A percentile compares a stretch with the other conserved stretches of the same genome.
Conservation (phyloP, 2,888 invertebrate species). For the Latrodectus elegans region DNA sequence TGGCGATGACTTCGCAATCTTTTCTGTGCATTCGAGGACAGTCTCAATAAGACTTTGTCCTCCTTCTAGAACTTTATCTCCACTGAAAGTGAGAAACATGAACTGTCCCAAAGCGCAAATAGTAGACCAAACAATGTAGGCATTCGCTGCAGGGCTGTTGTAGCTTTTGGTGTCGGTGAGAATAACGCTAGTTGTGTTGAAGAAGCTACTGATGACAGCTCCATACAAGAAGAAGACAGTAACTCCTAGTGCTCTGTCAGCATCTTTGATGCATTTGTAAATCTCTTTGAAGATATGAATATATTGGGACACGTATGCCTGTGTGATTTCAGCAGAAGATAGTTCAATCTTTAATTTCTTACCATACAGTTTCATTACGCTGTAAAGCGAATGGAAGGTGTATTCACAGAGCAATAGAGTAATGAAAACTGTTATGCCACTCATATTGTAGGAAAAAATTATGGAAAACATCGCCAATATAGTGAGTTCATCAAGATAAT, state of each 20-base stretch:
- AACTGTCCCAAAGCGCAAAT: constrained; percentile 12
- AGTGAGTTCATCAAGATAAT: not conserved
- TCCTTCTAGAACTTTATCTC: constrained; percentile 5
- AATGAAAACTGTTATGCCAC: constrained; percentile 5
- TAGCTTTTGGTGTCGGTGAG: constrained; percentile 12
- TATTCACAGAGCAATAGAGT: constrained; percentile 30
- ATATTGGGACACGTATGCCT: not conserved
- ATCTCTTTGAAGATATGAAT: constrained; percentile 12
- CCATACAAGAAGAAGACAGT: constrained; percentile 17
- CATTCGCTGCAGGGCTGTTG: not conserved
- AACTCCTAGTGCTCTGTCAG: constrained; percentile 18
- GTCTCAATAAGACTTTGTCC: constrained; percentile 9
- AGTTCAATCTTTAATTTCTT: constrained; percentile 18
- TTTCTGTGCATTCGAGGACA: constrained; percentile 21
- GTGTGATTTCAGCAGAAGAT: not conserved
- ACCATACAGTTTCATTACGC: constrained; percentile 7
- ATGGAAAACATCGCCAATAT: constrained; percentile 18
- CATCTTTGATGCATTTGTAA: not conserved
- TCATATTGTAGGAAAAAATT: constrained; percentile 4
- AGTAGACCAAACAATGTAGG: constrained; percentile 1
- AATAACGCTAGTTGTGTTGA: constrained; percentile 34
- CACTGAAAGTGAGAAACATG: constrained; percentile 26
- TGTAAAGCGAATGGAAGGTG: not conserved
- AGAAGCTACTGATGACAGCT: constrained; percentile 13
- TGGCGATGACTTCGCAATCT: not conserved